Evolutionary conservation across 2,888 invertebrate species (phyloP), one percentile per base, ranked within the genome.

Genomic region (Drosophila quinaria): DNA sequence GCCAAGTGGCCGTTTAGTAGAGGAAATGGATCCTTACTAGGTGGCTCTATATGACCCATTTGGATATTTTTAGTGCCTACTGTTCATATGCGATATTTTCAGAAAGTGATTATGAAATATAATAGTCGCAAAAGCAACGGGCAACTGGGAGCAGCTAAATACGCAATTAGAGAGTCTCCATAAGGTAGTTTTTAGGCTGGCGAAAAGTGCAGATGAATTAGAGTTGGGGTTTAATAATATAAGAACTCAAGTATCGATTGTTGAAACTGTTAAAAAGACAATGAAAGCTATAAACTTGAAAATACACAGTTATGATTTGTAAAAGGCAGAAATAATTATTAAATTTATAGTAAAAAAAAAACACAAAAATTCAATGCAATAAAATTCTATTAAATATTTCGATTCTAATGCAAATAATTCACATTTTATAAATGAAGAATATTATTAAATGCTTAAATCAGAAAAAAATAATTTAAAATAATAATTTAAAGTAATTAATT

Each of bases 1-100:
- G 56, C 58, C 58, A 56, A 63, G 63, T 56, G 58, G 70, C 49
- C 78, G 65, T 70, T 62, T 73, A 67, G 51, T 59, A 35, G 35
- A 47, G 64, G 35, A 73, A 76, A 64, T 78, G 68, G 46, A 52
- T 35, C 49, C 37, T 46, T 35, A 31, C 54, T 58, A 42, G 25
- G 37, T 60, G 37, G 47, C 35, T 31, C 42, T 33, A 51, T 46
- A 56, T 54, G 39, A 58, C 41, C 50, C 17, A 49, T 65, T 59
- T 41, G 58, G 44, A 35, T 51, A 51, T 70, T 67, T 81, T 80
- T 80, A 75, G 64, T 70, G 58, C 68, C 33, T 52, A 74, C 66
- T 78, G 70, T 74, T 68, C 74, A 66, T 64, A 65, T 69, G 69
- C 74, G 56, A 82, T 80, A 77, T 74, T 39, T 74, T 65, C 29